A percentile compares a stretch with the other conserved stretches of the same genome.
Conservation (phyloP, 1,140 invertebrate genomes). For the Penaeus japonicus region DNA sequence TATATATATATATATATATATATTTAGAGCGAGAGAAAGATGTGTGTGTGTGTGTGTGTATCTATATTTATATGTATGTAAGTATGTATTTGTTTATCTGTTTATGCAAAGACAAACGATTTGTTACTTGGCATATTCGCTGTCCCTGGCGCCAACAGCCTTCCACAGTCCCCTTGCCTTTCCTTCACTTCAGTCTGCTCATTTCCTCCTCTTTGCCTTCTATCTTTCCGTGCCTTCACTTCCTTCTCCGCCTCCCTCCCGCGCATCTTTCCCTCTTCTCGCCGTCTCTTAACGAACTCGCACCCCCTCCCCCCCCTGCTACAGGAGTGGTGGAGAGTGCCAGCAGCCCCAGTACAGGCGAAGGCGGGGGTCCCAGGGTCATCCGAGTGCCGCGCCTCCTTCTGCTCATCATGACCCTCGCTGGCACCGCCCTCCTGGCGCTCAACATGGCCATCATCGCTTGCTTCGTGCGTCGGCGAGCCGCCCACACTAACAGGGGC, state of each 20-base stretch:
- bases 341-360: constrained; percentile 25
- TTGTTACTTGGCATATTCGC: too few relatives aligned
- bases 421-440: constrained; percentile 39
- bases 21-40: too few relatives aligned
- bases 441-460: constrained; percentile 52
- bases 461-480: constrained; percentile 34
- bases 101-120: too few relatives aligned
- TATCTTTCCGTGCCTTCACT: neutral
- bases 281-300: neutral
- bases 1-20: too few relatives aligned
- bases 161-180: too few relatives aligned
- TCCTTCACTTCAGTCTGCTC: neutral
- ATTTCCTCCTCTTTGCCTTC: neutral
- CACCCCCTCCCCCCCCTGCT: neutral
- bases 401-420: constrained; percentile 45
- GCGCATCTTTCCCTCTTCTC: neutral
- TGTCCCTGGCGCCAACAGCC: too few relatives aligned
- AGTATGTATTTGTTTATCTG: too few relatives aligned
- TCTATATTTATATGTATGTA: too few relatives aligned
- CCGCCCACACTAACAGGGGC: constrained; percentile 25
- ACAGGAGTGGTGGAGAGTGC: constrained; percentile 30
- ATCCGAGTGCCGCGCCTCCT: constrained; percentile 36
- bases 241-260: neutral
- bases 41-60: too few relatives aligned
- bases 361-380: neutral